Base-by-base conservation (phyloP, 2,888 invertebrate species). In the Odontocerum albicorne region DNA sequence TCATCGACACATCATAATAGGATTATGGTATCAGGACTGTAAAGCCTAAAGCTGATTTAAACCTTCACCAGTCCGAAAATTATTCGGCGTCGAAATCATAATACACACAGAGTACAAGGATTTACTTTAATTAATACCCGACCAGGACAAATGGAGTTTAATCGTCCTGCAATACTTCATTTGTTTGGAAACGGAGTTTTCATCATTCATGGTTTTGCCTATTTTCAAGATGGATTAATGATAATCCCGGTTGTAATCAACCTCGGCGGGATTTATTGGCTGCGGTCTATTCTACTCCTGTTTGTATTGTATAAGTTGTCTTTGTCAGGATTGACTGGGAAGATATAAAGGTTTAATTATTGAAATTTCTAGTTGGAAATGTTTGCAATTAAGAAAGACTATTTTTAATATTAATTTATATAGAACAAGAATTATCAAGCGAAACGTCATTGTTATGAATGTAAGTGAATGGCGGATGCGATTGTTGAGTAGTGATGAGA, bases 1-100 rank as follows among this genome's bases (percentile, higher is more conserved):
- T 13, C 16, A 45, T 52, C 45, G 52, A 52, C 52, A 45, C 52
- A 45, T 45, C 33, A 52, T 45, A 45, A 45, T 45, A 44, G 52
- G 44, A 52, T 52, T 45, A 52, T 7, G 20, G 38, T 38, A 38
- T 52, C 31, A 45, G 35, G 42, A n/a, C 21, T 31, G 21, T 17
- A 51, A 12, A 42, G 42, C 49, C 42, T 16, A 20, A 27, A 16
- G 33, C 21, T 20, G 33, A 40, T 40, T 13, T 27, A 27, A 27
- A 10, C 27, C 6, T 27, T 10, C 27, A 27, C 4, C 27, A 27
- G 27, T 27, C 27, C 27, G 27, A 27, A 27, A 27, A 27, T 27
- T 27, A 4, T 7, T 27, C 27, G 6, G 27, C 27, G 10, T 4
- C 27, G 4, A 27, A 27, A 27, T 27, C 27, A 27, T 27, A 7